These are phyloP conservation scores for Drosophila willistoni DNA, from an alignment of 1,140 invertebrate genomes.

Conservation along the genomic window DNA sequence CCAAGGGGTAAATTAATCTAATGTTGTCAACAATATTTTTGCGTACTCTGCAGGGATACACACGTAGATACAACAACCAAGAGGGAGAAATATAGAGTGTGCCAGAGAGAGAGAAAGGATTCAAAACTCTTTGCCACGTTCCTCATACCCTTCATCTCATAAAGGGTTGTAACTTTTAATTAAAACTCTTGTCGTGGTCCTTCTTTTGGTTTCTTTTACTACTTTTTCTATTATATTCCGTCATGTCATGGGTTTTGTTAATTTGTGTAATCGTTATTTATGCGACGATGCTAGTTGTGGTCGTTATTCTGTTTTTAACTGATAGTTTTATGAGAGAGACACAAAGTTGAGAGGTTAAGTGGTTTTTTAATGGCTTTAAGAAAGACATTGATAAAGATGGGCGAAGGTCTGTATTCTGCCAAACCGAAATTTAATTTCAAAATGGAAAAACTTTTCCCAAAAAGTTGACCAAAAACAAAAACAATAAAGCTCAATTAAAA, in stretches of 20 bases:
- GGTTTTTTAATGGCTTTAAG: constrained; percentile 28
- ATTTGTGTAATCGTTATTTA: constrained; percentile 68
- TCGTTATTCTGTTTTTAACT: constrained; percentile 58
- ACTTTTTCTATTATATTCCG: not conserved
- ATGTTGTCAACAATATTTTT: constrained; percentile 69
- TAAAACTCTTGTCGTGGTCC: constrained; percentile 47
- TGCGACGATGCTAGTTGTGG: constrained; percentile 45
- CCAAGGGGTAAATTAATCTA: constrained; percentile 58
- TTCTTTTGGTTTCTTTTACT: not conserved
- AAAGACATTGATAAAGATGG: not conserved
- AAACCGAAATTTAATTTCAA: not conserved
- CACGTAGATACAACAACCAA: constrained; percentile 7
- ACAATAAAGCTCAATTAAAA: not conserved
- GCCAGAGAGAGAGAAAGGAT: not conserved
- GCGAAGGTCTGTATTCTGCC: not conserved
- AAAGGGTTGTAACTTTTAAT: constrained; percentile 68
- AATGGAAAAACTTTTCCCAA: not conserved
- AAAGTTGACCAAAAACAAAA: not conserved
- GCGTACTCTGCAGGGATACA: constrained; percentile 23
- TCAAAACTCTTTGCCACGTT: not conserved
- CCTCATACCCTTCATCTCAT: constrained; percentile 7
- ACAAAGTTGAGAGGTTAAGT: constrained; percentile 38
- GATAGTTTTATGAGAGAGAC: constrained; percentile 30
- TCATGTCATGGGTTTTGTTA: constrained; percentile 38
- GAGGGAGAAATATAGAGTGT: not conserved